These are phyloP conservation scores for Anthrax anthrax DNA, from an alignment of 2,888 invertebrate genomes.

Conservation along the genomic window DNA sequence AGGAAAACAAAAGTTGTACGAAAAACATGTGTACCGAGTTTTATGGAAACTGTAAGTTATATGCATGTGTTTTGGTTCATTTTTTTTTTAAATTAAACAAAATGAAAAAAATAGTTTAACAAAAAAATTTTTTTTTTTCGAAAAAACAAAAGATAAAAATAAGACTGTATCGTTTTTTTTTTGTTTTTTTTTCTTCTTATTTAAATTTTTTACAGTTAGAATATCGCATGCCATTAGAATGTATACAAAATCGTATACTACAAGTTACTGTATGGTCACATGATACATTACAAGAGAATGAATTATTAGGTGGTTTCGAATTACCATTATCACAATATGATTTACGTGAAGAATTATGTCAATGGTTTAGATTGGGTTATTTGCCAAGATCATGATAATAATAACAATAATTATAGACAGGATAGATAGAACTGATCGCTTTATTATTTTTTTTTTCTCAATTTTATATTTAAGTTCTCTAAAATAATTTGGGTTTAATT, in stretches of 20 bases:
- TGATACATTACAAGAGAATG: conserved; percentile 86
- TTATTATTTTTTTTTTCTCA: too few species aligned
- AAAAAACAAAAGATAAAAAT: not conserved
- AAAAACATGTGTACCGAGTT: conserved; percentile 88
- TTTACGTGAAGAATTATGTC: conserved; percentile 61
- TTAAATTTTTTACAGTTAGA: conserved; percentile 47
- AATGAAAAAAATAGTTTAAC: too few species aligned
- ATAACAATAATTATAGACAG: conserved; percentile 1
- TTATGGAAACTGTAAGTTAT: conserved; percentile 82
- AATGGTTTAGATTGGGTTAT: conserved; percentile 66
- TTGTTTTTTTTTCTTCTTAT: not conserved
- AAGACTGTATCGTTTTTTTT: not conserved
- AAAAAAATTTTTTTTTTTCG: not conserved
- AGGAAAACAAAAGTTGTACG: conserved; percentile 89
- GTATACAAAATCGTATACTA: conserved; percentile 57
- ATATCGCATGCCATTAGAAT: conserved; percentile 71
- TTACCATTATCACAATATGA: conserved; percentile 60
- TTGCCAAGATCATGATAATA: conserved; percentile 21
- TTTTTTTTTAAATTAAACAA: not conserved
- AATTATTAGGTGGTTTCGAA: conserved; percentile 84
- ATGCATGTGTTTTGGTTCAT: not conserved
- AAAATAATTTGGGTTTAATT: too few species aligned
- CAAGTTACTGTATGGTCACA: conserved; percentile 93
- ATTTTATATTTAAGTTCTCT: too few species aligned
- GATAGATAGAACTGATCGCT: too few species aligned